A percentile compares a stretch with the other conserved stretches of the same genome.
Evolutionary conservation across 2,888 invertebrate species (phyloP).

Genomic region (Heliconius ethilla): DNA sequence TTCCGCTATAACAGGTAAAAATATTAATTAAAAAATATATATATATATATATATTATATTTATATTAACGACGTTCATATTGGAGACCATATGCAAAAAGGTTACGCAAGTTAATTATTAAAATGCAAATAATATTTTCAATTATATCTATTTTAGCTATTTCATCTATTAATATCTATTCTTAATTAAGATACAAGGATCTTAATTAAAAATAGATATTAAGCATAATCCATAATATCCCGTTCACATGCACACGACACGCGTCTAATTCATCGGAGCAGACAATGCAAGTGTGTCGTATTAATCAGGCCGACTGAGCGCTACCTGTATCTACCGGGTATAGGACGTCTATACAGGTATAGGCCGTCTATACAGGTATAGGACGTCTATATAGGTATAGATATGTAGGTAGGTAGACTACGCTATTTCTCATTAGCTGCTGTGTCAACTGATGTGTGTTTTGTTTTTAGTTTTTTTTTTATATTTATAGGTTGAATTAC

Average conservation of each 20-base stretch:
- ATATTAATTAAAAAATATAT: no score
- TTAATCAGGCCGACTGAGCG: slow-evolving; percentile 29
- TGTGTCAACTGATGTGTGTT: not conserved
- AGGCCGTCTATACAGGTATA: not conserved
- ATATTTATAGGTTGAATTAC: not conserved
- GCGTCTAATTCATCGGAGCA: slow-evolving; percentile 20
- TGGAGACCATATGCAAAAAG: no score
- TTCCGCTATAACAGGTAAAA: no score
- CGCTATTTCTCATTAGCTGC: slow-evolving; percentile 15
- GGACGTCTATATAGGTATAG: not conserved
- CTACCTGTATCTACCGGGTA: not conserved
- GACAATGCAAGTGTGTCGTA: slow-evolving; percentile 27
- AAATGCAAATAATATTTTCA: not conserved
- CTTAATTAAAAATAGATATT: not conserved
- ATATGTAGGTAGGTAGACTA: not conserved
- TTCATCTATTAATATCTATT: no score
- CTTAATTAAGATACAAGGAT: no score
- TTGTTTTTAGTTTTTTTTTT: not conserved
- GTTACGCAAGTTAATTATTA: no score
- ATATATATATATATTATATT: no score
- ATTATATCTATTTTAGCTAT: no score
- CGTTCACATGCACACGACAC: not conserved
- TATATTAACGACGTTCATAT: no score
- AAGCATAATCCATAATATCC: not conserved
- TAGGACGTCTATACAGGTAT: not conserved